Conservation (phyloP, 2,113 vertebrate genomes). For the Cercocebus atys region DNA sequence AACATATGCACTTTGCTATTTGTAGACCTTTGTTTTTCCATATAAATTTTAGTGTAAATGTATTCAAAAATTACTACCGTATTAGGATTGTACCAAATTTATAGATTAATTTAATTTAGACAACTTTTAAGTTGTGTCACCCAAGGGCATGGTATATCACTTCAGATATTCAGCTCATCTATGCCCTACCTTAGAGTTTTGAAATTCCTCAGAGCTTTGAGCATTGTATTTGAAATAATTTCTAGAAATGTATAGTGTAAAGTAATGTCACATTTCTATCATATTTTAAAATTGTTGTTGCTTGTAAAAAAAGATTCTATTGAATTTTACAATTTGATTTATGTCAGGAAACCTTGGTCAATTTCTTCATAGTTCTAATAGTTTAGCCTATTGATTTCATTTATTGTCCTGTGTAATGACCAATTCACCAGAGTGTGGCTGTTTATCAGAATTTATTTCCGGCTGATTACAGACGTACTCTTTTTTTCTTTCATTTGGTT, state of each 20-base stretch:
- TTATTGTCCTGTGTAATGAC: background rate
- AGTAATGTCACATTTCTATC: background rate
- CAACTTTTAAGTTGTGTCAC: background rate
- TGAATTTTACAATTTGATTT: constrained; percentile 30
- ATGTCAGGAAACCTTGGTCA: background rate
- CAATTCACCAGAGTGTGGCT: background rate
- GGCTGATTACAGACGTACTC: background rate
- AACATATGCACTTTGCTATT: background rate
- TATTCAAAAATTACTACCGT: background rate
- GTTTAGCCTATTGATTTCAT: background rate
- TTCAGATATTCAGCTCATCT: background rate
- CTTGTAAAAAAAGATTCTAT: background rate
- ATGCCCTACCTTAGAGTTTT: background rate
- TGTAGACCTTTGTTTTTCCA: background rate
- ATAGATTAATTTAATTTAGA: background rate
- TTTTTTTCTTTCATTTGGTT: background rate
- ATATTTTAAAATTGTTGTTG: background rate
- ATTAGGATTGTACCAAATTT: background rate
- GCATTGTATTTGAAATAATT: background rate
- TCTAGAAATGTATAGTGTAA: background rate
- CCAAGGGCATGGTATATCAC: background rate
- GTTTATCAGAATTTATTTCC: background rate
- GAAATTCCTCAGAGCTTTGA: background rate
- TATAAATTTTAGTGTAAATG: background rate
- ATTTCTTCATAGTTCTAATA: background rate